These are phyloP conservation scores for Climacteris rufus DNA, from an alignment of 2,113 vertebrate species.

Conservation along the genomic window DNA sequence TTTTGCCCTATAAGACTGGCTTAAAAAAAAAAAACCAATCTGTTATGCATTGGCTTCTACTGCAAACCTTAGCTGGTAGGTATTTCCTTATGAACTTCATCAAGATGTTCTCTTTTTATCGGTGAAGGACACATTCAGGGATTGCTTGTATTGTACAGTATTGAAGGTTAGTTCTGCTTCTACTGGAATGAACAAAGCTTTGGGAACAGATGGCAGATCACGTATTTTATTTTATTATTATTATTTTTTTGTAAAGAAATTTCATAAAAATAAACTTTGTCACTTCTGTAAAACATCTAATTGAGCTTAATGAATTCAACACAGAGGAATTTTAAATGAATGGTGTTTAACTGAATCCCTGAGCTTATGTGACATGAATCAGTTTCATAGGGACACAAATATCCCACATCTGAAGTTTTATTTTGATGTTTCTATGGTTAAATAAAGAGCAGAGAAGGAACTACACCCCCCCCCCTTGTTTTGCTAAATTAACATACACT, in stretches of 20 bases:
- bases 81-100: neutral
- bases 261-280: neutral
- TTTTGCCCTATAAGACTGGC: neutral
- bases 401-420: neutral
- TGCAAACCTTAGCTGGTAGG: neutral
- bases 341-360: neutral
- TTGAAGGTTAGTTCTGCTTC: neutral
- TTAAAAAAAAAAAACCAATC: neutral
- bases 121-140: neutral
- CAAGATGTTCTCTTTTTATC: neutral
- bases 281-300: neutral
- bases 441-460: neutral
- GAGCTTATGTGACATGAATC: neutral
- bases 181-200: neutral
- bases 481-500: neutral
- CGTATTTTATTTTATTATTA: accelerated
- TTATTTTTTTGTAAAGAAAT: neutral
- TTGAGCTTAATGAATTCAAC: neutral
- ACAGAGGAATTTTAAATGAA: neutral
- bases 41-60: neutral
- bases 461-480: accelerated
- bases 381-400: neutral
- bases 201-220: neutral
- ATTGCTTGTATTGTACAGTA: neutral
- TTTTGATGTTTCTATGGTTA: neutral